A percentile compares a stretch with the other conserved stretches of the same genome.
phyloP scores from a whole-genome alignment of 2,797 vertebrate genomes.

The Sebastes taczanowskii region DNA sequence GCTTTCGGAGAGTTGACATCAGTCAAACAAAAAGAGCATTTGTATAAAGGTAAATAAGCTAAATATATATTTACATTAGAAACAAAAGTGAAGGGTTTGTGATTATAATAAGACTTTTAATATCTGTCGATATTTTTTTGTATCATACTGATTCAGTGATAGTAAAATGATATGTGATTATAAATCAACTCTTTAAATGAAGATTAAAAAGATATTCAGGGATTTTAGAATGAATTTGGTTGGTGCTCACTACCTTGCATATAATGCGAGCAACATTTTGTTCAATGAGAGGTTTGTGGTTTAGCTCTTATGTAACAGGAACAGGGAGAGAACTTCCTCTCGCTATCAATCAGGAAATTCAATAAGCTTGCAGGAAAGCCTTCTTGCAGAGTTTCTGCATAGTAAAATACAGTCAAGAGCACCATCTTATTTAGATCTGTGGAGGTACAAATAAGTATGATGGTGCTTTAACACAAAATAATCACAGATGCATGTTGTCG shows the following conservation, averaged over 20 bases:
- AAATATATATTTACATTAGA: not conserved
- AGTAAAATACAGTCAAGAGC: not conserved
- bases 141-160: not conserved
- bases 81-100: not conserved
- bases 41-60: not conserved
- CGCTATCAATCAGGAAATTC: constrained; percentile 70
- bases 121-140: not conserved
- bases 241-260: not conserved
- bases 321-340: constrained; percentile 65
- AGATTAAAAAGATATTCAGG: not conserved
- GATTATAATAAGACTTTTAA: not conserved
- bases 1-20: not conserved
- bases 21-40: not conserved
- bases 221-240: not conserved
- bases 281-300: constrained; percentile 26
- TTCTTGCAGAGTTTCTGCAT: constrained; percentile 41
- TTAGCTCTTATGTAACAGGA: constrained; percentile 35
- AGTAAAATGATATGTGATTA: not conserved
- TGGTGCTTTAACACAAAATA: not conserved
- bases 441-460: not conserved
- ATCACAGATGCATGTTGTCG: not conserved
- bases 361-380: constrained; percentile 51
- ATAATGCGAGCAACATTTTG: constrained; percentile 1
- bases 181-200: not conserved
- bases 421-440: not conserved